phyloP scores from a whole-genome alignment of 2,113 vertebrate genomes.

The Cricetomys ansorgei region DNA sequence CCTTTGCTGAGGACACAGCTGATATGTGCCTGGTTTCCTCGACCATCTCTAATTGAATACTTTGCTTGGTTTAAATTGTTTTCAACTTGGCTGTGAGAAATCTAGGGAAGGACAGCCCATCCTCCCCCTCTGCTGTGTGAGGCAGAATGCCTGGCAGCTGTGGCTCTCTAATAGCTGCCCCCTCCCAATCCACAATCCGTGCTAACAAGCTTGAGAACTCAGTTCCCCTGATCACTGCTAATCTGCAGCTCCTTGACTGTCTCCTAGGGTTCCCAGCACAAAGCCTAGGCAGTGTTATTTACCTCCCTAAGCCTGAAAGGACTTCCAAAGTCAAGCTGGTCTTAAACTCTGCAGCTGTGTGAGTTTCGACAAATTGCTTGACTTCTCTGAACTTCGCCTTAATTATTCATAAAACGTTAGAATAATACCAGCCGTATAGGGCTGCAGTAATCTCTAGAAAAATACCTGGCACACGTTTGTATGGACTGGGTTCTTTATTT shows the following conservation, averaged over 20 bases:
- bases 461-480: neutral
- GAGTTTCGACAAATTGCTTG: neutral
- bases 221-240: neutral
- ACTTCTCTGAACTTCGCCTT: neutral
- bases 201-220: neutral
- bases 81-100: slow-evolving; percentile 67
- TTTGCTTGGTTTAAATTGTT: slow-evolving; percentile 54
- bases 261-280: neutral
- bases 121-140: accelerated
- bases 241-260: neutral
- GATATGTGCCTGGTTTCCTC: slow-evolving; percentile 58
- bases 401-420: neutral
- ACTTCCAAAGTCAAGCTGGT: neutral
- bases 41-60: slow-evolving; percentile 51
- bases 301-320: neutral
- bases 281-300: neutral
- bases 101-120: too few relatives aligned
- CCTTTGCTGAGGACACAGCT: neutral
- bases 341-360: neutral
- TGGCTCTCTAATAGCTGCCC: neutral
- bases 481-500: neutral
- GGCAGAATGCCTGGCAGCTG: neutral
- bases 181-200: too few relatives aligned
- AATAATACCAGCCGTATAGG: neutral
- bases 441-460: neutral